Evolutionary conservation across 2,113 vertebrate species (phyloP).

Genomic region (Tachycineta bicolor): DNA sequence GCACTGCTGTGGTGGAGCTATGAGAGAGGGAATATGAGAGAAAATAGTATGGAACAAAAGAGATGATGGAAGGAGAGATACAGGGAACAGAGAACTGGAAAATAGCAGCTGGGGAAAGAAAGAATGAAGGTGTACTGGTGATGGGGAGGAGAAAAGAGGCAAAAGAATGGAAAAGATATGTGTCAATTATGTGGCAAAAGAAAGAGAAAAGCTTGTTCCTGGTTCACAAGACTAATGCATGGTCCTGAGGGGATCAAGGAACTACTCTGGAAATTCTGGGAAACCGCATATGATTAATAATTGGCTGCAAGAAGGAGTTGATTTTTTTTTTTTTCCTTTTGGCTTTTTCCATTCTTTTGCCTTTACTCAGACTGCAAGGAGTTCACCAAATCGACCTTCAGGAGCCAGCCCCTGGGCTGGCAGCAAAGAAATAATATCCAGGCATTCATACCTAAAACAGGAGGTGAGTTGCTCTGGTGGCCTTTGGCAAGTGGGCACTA

Average conservation of each 20-base stretch:
- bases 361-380: not conserved
- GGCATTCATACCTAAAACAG: rapidly evolving
- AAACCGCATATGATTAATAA: not conserved
- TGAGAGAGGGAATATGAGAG: not conserved
- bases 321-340: not conserved
- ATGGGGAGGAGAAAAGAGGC: not conserved
- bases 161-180: not conserved
- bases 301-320: not conserved
- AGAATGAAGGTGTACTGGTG: not conserved
- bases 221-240: not conserved
- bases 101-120: not conserved
- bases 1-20: not conserved
- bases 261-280: not conserved
- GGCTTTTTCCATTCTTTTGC: not conserved
- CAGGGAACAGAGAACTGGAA: not conserved
- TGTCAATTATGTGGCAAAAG: not conserved
- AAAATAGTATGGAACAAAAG: not conserved
- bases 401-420: not conserved
- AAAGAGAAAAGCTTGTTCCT: not conserved
- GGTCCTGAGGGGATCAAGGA: not conserved
- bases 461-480: not conserved
- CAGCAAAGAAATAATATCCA: not conserved
- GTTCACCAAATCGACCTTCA: rapidly evolving
- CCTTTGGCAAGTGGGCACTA: not conserved
- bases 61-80: not conserved